phyloP scores from a whole-genome alignment of 2,113 vertebrate species.

The Caracal caracal region DNA sequence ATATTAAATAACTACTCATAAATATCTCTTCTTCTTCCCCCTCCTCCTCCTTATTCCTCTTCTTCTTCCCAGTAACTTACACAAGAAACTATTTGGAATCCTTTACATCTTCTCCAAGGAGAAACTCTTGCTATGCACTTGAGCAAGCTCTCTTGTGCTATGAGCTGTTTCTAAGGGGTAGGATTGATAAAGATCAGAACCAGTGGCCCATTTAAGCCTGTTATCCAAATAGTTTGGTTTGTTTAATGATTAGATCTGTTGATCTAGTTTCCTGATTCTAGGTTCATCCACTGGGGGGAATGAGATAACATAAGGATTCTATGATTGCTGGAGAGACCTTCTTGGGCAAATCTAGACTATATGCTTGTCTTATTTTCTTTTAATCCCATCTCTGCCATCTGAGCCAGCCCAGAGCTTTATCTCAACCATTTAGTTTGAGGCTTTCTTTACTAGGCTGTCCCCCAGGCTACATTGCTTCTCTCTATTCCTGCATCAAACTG shows the following conservation, averaged over 20 bases:
- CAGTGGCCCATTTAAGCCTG: background rate
- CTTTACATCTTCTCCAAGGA: background rate
- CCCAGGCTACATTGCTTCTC: background rate
- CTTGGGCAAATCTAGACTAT: background rate
- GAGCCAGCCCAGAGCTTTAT: background rate
- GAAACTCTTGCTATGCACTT: background rate
- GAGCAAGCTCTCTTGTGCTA: background rate
- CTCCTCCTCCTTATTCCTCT: background rate
- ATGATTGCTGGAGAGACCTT: background rate
- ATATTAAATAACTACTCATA: background rate
- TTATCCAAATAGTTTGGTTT: background rate
- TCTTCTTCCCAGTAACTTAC: background rate
- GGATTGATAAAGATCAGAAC: background rate
- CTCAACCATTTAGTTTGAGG: background rate
- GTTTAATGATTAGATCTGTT: background rate
- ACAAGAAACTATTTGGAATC: background rate
- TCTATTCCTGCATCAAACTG: background rate
- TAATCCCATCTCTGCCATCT: background rate
- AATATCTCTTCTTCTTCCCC: background rate
- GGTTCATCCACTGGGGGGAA: background rate
- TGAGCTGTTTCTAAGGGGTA: background rate
- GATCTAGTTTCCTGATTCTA: background rate
- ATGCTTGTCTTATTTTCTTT: background rate
- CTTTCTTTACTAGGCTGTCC: background rate
- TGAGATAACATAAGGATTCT: background rate